These are phyloP conservation scores for Pangasius macronema DNA, from an alignment of 2,797 vertebrate species.

Conservation along the genomic window DNA sequence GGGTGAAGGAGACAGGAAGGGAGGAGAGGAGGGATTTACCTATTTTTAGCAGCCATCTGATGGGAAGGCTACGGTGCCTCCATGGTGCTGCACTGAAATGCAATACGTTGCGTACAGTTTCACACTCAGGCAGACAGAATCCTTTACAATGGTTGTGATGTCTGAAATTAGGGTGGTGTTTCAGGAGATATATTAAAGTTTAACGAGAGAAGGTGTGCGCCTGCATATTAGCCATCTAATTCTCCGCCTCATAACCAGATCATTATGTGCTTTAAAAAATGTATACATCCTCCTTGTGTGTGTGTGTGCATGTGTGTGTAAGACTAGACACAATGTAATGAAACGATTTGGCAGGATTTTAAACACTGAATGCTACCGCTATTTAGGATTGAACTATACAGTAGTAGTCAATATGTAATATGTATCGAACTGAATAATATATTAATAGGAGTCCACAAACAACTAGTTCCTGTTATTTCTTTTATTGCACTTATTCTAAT, in stretches of 20 bases:
- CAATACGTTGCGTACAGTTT: slow-evolving; percentile 30
- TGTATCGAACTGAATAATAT: background rate
- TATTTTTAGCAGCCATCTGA: slow-evolving; percentile 61
- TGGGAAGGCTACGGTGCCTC: slow-evolving; percentile 55
- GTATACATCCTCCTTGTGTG: background rate
- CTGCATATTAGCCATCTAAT: background rate
- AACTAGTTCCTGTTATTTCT: background rate
- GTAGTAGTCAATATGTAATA: background rate
- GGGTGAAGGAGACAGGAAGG: slow-evolving; percentile 25
- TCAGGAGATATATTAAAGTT: background rate
- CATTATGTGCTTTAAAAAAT: background rate
- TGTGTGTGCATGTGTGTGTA: background rate
- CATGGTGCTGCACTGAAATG: slow-evolving; percentile 34
- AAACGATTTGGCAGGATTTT: background rate
- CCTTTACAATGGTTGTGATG: background rate
- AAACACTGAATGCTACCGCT: background rate
- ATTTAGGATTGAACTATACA: background rate
- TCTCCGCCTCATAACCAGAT: background rate
- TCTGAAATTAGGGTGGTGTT: background rate
- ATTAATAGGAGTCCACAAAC: background rate
- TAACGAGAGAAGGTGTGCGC: background rate
- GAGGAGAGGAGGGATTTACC: slow-evolving; percentile 29
- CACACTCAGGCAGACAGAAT: slow-evolving; percentile 27
- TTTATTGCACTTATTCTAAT: background rate
- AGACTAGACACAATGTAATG: background rate